A percentile compares a stretch with the other conserved stretches of the same genome.
These are phyloP conservation scores for Halichondria panicea DNA, from an alignment of 37 sponge, comb jelly and placozoan genomes.

Conservation along the genomic window DNA sequence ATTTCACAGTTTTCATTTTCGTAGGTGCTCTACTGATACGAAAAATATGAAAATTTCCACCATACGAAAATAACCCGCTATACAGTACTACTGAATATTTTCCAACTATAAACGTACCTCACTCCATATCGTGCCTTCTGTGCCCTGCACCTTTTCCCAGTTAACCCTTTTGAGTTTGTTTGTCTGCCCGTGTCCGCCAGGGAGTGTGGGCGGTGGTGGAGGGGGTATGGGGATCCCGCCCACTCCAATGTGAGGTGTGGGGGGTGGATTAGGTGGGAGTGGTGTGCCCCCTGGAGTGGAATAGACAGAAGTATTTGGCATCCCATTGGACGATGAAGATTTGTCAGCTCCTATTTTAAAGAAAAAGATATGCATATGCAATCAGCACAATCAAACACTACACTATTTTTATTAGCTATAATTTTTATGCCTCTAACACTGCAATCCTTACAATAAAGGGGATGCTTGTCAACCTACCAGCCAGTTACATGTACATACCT, in stretches of 20 bases:
- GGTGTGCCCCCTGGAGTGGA: slow-evolving; percentile 42
- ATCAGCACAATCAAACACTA: too few species aligned
- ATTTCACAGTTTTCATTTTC: too few species aligned
- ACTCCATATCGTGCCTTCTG: slow-evolving; percentile 56
- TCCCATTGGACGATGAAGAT: not conserved
- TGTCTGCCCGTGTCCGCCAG: not conserved
- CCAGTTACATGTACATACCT: too few species aligned
- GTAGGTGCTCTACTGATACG: too few species aligned
- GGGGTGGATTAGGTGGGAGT: slow-evolving; percentile 70
- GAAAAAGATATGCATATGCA: too few species aligned
- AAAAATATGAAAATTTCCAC: too few species aligned
- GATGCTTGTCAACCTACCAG: too few species aligned
- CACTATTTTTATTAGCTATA: too few species aligned
- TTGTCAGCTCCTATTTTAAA: too few species aligned
- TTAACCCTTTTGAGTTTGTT: slow-evolving; percentile 55
- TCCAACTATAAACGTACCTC: slow-evolving; percentile 12
- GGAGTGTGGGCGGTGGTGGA: slow-evolving; percentile 41
- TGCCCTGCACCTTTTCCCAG: slow-evolving; percentile 53
- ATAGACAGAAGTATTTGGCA: slow-evolving; percentile 16
- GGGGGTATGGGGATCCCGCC: slow-evolving; percentile 44
- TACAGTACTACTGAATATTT: not conserved
- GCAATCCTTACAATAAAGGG: too few species aligned
- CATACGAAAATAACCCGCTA: not conserved
- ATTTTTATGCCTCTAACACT: too few species aligned
- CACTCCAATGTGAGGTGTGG: slow-evolving; percentile 42